Conservation (phyloP, 2,888 invertebrate genomes). For the Slavum lentiscoides region DNA sequence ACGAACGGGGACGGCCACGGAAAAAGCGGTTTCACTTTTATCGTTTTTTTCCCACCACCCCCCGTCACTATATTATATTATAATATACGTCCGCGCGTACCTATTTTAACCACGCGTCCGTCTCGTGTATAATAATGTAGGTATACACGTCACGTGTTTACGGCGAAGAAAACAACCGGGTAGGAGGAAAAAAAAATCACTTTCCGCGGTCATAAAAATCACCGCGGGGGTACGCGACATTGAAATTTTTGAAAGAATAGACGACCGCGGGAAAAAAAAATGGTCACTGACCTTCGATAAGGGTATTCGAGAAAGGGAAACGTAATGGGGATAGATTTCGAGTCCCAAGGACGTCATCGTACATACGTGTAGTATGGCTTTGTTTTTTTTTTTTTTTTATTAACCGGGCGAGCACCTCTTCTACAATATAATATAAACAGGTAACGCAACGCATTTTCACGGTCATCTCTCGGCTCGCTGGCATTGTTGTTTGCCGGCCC, state of each 20-base stretch:
- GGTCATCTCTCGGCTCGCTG: conserved; percentile 36
- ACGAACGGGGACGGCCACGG: no score
- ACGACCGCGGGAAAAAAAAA: conserved; percentile 31
- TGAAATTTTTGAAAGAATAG: conserved; percentile 37
- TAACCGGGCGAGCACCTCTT: conserved; percentile 45
- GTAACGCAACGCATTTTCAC: conserved; percentile 50
- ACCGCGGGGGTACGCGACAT: conserved; percentile 45
- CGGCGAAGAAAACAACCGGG: not conserved
- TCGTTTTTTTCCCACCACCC: no score
- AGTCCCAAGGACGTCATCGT: conserved; percentile 43
- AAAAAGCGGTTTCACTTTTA: no score
- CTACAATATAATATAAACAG: conserved; percentile 1
- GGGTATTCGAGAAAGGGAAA: conserved; percentile 47
- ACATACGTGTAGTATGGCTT: conserved; percentile 26
- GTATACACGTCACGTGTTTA: no score
- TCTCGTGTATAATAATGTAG: no score
- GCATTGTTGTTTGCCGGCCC: conserved; percentile 28
- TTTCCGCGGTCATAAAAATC: conserved; percentile 47
- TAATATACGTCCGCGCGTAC: no score
- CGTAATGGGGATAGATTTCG: conserved; percentile 36
- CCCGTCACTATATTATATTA: no score
- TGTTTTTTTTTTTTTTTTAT: conserved; percentile 37
- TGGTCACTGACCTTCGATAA: conserved; percentile 51
- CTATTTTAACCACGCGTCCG: no score
- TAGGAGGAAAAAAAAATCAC: conserved; percentile 20